A percentile compares a stretch with the other conserved stretches of the same genome.
These are phyloP conservation scores for Dolichoris vasculosae DNA, from an alignment of 1,140 invertebrate species.

Conservation along the genomic window DNA sequence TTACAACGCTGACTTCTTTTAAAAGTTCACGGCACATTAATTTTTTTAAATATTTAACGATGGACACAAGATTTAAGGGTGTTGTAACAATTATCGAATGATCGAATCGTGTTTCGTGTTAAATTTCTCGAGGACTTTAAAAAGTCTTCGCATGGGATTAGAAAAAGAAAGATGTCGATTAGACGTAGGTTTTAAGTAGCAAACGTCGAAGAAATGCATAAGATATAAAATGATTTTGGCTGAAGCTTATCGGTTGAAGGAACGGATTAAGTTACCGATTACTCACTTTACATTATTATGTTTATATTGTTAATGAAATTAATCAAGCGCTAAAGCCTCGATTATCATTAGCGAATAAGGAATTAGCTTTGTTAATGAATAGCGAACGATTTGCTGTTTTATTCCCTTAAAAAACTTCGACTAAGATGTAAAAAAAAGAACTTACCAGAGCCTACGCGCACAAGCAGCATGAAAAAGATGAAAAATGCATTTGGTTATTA, in stretches of 20 bases:
- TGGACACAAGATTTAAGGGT: neutral
- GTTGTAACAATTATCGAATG: neutral
- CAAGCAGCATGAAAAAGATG: conserved; percentile 53
- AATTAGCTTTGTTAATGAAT: neutral
- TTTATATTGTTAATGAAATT: no score
- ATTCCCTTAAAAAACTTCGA: conserved; percentile 44
- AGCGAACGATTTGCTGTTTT: conserved; percentile 16
- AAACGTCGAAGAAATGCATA: neutral
- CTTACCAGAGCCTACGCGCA: conserved; percentile 52
- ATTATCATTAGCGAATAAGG: neutral
- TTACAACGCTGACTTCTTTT: no score
- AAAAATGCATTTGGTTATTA: conserved; percentile 54
- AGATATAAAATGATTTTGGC: neutral
- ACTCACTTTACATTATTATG: no score
- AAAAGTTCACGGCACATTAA: no score
- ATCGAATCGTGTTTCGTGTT: neutral
- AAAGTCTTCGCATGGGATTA: neutral
- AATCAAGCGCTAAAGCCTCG: no score
- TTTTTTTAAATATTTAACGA: no score
- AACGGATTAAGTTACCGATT: no score
- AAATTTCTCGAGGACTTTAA: neutral
- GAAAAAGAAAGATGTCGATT: neutral
- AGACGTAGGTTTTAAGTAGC: neutral
- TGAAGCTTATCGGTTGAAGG: neutral
- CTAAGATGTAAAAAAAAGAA: conserved; percentile 42